phyloP scores from a whole-genome alignment of 2,113 vertebrate genomes.

The Hydrolagus affinis region DNA sequence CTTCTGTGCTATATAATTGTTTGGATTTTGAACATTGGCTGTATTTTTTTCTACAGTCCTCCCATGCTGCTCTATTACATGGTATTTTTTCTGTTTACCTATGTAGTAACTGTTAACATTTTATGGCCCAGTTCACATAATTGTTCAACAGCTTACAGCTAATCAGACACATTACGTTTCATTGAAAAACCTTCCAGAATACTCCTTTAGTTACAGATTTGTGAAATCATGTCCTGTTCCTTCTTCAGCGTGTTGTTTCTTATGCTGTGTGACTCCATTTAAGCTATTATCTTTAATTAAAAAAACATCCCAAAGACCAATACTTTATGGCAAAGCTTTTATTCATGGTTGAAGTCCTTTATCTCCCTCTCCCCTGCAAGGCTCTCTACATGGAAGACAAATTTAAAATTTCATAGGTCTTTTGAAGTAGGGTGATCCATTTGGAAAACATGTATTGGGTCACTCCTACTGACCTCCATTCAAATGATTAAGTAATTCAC shows the following conservation, averaged over 20 bases:
- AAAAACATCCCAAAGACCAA: conserved; percentile 21
- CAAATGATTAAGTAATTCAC: background rate
- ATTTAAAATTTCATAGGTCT: background rate
- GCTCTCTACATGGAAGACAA: background rate
- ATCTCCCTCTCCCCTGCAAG: conserved; percentile 7
- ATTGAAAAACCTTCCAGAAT: conserved; percentile 14
- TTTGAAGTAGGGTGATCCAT: background rate
- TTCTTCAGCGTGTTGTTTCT: conserved; percentile 14
- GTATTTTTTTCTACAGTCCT: background rate
- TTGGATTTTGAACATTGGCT: background rate
- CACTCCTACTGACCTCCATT: background rate
- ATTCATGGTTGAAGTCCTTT: conserved; percentile 17
- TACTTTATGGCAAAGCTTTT: conserved; percentile 20
- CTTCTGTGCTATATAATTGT: too few species aligned
- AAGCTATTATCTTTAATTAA: conserved; percentile 26
- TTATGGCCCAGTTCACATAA: background rate
- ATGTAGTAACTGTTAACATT: conserved; percentile 4
- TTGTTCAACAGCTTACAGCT: background rate
- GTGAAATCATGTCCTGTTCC: conserved; percentile 8
- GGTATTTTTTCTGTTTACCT: background rate
- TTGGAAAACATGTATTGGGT: conserved; percentile 23
- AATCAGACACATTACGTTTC: background rate
- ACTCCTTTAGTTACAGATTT: conserved; percentile 24
- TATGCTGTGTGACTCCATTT: background rate
- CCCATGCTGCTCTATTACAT: background rate